Percentiles rank a stretch among this genome's conserved stretches.
Evolutionary conservation across 30 jellyfish, hydroid and myxozoan species (phyloP).

Genomic region (Phacellophora camtschatica): DNA sequence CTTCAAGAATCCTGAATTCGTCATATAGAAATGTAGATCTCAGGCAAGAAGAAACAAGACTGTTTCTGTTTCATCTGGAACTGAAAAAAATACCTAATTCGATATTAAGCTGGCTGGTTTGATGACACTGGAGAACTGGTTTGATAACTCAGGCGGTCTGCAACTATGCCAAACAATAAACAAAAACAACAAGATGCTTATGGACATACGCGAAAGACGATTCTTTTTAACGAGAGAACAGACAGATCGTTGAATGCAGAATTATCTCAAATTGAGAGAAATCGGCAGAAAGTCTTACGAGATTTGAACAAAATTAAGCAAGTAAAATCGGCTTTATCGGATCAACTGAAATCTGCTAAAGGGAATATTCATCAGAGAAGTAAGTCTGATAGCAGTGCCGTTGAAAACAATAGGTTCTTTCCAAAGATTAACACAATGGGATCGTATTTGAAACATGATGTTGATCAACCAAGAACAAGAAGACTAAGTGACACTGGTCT

Average conservation of each 20-base stretch:
- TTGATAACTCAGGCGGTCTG: too few species aligned
- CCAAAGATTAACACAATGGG: slow-evolving; percentile 5
- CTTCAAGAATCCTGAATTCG: too few species aligned
- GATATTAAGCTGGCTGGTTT: too few species aligned
- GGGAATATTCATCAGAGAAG: background rate
- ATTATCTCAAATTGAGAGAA: slow-evolving; percentile 52
- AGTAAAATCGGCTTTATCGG: slow-evolving; percentile 16
- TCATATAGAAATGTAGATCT: too few species aligned
- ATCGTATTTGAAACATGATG: slow-evolving; percentile 24
- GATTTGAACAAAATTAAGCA: slow-evolving; percentile 46
- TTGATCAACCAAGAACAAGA: background rate
- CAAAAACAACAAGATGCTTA: background rate
- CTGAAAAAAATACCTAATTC: too few species aligned
- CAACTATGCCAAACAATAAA: background rate
- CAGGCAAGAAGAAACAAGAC: too few species aligned
- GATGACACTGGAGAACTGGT: too few species aligned
- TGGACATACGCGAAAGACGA: slow-evolving; percentile 30
- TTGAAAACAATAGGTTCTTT: background rate
- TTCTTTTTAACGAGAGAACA: slow-evolving; percentile 62
- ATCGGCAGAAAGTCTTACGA: slow-evolving; percentile 22
- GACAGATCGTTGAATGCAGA: slow-evolving; percentile 44
- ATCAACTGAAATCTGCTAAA: slow-evolving; percentile 13
- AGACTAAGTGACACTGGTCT: background rate
- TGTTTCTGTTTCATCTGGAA: too few species aligned
- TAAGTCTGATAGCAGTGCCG: slow-evolving; percentile 10